phyloP scores from a whole-genome alignment of 2,888 invertebrate genomes.

The Coleophora deauratella region DNA sequence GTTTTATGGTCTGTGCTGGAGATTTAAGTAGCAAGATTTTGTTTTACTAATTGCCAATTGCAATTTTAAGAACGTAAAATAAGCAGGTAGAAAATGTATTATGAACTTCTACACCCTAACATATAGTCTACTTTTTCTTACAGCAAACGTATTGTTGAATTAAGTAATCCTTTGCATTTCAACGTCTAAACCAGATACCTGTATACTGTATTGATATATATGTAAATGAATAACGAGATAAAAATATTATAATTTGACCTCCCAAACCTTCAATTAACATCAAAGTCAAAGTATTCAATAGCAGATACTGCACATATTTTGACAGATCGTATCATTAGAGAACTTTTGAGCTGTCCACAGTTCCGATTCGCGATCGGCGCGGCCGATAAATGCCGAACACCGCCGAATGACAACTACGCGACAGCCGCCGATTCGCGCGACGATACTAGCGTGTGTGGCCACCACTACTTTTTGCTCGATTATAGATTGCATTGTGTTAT shows the following conservation, averaged over 20 bases:
- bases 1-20: constrained; percentile 6
- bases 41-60: too few species aligned
- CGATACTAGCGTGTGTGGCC: constrained; percentile 58
- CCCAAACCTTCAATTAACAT: neutral
- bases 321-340: constrained; percentile 48
- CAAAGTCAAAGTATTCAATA: constrained; percentile 8
- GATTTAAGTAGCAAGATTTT: constrained; percentile 6
- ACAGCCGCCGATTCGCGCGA: constrained; percentile 41
- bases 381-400: constrained; percentile 32
- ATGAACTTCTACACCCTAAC: too few species aligned
- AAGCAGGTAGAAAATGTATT: too few species aligned
- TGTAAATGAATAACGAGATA: too few species aligned
- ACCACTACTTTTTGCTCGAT: constrained; percentile 58
- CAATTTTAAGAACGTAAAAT: too few species aligned
- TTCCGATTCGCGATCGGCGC: constrained; percentile 40
- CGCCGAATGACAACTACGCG: constrained; percentile 54
- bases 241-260: too few species aligned
- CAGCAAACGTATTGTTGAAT: too few species aligned
- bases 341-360: constrained; percentile 38
- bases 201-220: too few species aligned
- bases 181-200: too few species aligned
- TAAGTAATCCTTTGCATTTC: too few species aligned
- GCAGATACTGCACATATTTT: constrained; percentile 19
- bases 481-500: constrained; percentile 69
- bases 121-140: too few species aligned